A percentile compares a stretch with the other conserved stretches of the same genome.
Conservation (phyloP, 1,140 invertebrate genomes). For the Drosophila baimaii region DNA sequence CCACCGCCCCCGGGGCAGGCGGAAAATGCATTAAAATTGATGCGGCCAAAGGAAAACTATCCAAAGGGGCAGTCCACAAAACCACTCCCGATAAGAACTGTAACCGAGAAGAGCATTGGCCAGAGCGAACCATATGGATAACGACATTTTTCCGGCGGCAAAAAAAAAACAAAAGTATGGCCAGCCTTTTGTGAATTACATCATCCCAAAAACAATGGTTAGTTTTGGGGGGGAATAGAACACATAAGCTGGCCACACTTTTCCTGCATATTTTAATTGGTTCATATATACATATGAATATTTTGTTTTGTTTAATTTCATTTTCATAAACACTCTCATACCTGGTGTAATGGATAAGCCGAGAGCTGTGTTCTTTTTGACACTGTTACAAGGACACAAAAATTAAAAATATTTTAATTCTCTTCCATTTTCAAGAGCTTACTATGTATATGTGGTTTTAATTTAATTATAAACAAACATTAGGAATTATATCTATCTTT, state of each 20-base stretch:
- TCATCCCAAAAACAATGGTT: neutral
- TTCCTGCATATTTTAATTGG: neutral
- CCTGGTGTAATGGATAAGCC: no score
- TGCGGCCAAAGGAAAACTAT: constrained; percentile 25
- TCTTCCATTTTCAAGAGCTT: no score
- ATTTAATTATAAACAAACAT: no score
- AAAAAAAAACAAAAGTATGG: neutral
- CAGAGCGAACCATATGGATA: constrained; percentile 13
- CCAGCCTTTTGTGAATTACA: neutral
- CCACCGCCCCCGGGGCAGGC: no score
- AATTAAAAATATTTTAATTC: no score
- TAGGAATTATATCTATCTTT: no score
- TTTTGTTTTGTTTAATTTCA: no score
- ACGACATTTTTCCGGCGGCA: neutral
- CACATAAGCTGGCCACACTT: neutral
- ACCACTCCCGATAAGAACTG: constrained; percentile 24
- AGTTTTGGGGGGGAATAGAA: neutral
- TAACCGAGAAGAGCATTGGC: neutral
- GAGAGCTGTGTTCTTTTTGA: no score
- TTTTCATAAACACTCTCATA: no score
- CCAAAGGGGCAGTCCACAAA: neutral
- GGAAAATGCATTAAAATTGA: constrained; percentile 23
- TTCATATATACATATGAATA: no score
- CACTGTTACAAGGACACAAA: no score
- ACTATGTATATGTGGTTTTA: no score